Base-by-base conservation (phyloP, 2,888 invertebrate species). In the Phyllotreta cruciferae region DNA sequence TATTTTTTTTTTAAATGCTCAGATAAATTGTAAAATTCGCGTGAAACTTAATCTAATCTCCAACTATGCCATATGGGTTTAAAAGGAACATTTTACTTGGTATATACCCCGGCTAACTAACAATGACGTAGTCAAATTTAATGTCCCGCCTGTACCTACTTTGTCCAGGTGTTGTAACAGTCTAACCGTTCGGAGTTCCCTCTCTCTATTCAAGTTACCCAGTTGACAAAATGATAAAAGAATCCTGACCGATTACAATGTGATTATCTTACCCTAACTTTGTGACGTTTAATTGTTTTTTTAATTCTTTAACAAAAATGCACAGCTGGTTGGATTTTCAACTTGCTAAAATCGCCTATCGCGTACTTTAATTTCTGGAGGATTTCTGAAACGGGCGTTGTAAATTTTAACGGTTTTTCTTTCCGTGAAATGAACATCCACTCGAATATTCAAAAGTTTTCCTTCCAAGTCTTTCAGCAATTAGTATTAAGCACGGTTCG, bases 221-320 rank as follows among this genome's bases (percentile, higher is more conserved):
- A 74, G 75, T 77, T 76, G 77, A 77, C 75, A 71, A 71, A 71
- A 76, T 77, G 76, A 78, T 77, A 77, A 77, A 77, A 77, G 73
- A 73, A 74, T 72, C 69, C 70, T 73, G 71, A 70, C 73, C 73
- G 73, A 74, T 74, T 73, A 72, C 67, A 71, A 67, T 72, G 69
- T 71, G 71, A 70, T 72, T 68, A 67, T 52, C 53, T 57, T 63
- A 65, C 70, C 69, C 70, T 68, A 71, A 66, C 69, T 70, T 66
- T 68, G 54, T 68, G 68, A 64, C 66, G 63, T 64, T 70, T 52
- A 47, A 66, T 66, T 64, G 63, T 64, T 63, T 57, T 62, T 41
- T 49, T 45, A 54, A 60, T 45, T 39, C 60, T 53, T 62, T 62
- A 47, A 39, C 36, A 53, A 39, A 57, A 50, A 24, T 24, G 24